These are phyloP conservation scores for Phaedon cochleariae DNA, from an alignment of 2,888 invertebrate genomes.

Conservation along the genomic window DNA sequence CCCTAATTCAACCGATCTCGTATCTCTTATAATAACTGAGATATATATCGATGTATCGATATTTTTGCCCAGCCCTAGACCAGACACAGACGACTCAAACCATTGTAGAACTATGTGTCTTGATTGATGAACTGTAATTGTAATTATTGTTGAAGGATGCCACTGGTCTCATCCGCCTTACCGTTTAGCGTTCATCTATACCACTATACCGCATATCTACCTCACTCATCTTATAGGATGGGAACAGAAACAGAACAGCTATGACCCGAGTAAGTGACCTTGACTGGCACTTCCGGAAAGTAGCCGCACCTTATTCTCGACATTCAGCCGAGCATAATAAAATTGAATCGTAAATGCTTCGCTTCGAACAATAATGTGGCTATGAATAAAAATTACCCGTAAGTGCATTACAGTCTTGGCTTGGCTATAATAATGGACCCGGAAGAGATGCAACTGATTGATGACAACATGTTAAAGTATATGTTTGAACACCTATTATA, in stretches of 20 bases:
- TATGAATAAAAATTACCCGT: background rate
- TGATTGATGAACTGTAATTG: too few relatives aligned
- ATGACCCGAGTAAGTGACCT: slow-evolving; percentile 52
- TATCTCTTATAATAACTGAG: too few relatives aligned
- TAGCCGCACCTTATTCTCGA: slow-evolving; percentile 49
- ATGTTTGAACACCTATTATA: too few relatives aligned
- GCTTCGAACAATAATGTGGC: background rate
- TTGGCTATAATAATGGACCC: background rate
- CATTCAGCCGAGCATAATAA: background rate
- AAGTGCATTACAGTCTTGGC: background rate
- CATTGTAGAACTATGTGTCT: too few relatives aligned
- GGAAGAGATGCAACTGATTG: background rate
- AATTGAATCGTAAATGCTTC: background rate
- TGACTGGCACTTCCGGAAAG: slow-evolving; percentile 54
- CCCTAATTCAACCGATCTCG: too few relatives aligned
- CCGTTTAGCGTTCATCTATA: slow-evolving; percentile 20
- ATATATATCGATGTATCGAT: too few relatives aligned
- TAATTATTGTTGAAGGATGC: slow-evolving; percentile 3
- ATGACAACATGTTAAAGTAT: too few relatives aligned
- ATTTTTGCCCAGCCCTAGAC: too few relatives aligned
- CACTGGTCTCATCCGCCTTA: slow-evolving; percentile 29
- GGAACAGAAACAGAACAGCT: slow-evolving; percentile 40
- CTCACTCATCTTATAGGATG: too few relatives aligned
- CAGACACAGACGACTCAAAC: too few relatives aligned
- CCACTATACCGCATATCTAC: too few relatives aligned